Conservation (phyloP, 2,113 vertebrate species). For the Plestiodon gilberti region DNA sequence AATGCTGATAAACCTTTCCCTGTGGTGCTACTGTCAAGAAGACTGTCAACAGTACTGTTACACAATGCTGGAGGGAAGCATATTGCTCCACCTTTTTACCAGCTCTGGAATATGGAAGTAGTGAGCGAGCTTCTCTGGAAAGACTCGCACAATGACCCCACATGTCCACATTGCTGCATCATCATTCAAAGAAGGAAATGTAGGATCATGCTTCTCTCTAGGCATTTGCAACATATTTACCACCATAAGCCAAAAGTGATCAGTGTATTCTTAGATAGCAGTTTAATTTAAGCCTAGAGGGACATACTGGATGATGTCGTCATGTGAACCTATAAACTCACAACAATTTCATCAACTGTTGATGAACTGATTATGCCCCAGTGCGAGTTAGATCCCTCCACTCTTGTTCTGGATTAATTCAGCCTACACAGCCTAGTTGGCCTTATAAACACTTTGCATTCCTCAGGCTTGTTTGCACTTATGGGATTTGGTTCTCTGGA, state of each 20-base stretch:
- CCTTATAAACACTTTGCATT: background rate
- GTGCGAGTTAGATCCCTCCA: background rate
- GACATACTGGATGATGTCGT: no score
- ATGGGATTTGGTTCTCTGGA: background rate
- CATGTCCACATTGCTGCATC: background rate
- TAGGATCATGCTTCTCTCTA: background rate
- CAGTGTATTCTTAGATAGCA: background rate
- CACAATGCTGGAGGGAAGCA: background rate
- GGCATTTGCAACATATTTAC: background rate
- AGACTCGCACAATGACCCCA: no score
- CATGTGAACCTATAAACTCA: background rate
- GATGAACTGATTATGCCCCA: background rate
- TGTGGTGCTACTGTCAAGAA: rapidly evolving
- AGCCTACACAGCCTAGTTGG: background rate
- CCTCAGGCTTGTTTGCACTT: background rate
- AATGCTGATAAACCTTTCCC: rapidly evolving
- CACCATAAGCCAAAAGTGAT: background rate
- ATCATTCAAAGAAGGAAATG: background rate
- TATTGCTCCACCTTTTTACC: background rate
- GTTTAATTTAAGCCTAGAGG: no score
- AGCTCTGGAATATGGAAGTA: background rate
- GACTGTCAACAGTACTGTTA: background rate
- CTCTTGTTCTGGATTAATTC: background rate
- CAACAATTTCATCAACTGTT: background rate
- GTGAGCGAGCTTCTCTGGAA: background rate